Evolutionary conservation across 2,888 invertebrate species (phyloP), one percentile per base, ranked within the genome.

Genomic region (Liposcelis brunnea): DNA sequence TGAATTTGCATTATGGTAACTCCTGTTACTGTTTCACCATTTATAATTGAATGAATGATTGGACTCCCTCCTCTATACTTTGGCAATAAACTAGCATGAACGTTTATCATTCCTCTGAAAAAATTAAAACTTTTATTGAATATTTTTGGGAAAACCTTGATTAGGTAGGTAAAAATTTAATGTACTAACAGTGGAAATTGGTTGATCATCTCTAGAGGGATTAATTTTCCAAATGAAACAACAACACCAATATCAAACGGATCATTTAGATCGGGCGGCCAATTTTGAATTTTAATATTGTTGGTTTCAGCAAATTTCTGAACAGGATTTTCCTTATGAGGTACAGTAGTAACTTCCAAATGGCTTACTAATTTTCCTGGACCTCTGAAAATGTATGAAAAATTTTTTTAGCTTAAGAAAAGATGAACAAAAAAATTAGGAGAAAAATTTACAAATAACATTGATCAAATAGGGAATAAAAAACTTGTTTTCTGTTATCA

Each of bases 1-100:
- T 74, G 74, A 50, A 95, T 82, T 64, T 73, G 77, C 82, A 93
- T 91, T 37, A 94, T 75, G 12, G 87, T 77, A 10, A 94, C 72
- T 31, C 93, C 94, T 7, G 90, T 85, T 51, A 68, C 65, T 10
- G 60, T 57, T 59, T 94, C 93, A 10, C 86, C 89, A 59, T 82
- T 75, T 55, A 89, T 72, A 43, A 95, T 65, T 0, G 91, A 75
- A 63, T 91, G 76, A 44, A 84, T 75, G 42, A 94, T 80, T 1
- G 95, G 95, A 1, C 93, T 83, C 8, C 94, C 89, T 5, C 95
- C 95, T 53, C 94, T 70, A 89, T 90, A 94, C 46, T 81, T 70
- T 1, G 95, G 95, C 49, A 95, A 63, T 42, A 94, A 61, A 63
- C 93, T 93, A 1, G 83, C 89, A 63, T 95, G 95, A 0, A 94